Evolutionary conservation across 2,797 vertebrate species (phyloP), one percentile per base, ranked within the genome.

Genomic region (Miopithecus talapoin): DNA sequence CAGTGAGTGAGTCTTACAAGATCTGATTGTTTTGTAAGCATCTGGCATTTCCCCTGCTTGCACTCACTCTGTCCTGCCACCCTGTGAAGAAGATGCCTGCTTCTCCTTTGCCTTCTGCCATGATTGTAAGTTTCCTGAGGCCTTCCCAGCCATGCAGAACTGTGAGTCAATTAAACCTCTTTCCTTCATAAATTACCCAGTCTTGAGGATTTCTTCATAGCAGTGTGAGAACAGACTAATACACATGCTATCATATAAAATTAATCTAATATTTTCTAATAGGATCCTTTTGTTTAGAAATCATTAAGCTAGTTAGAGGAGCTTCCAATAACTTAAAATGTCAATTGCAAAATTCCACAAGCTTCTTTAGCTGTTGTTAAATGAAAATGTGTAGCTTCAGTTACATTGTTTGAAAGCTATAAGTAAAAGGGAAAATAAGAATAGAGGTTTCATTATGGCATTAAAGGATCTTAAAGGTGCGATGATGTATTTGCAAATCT

Each of bases 361-460:
- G 48, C 28, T 2, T 39, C 21, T 39, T 64, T 11, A 3, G 39
- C 33, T 22, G 39, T 36, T 39, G 83, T 41, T 43, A 16, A 48
- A 1, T 41, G 57, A 48, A 84, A 74, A 68, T 81, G 26, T 17
- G 1, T 2, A 3, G 11, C 14, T 68, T 8, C 46, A 8, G 46
- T n/a, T 75, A 76, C 33, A 0, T 53, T 21, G 21, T 16, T 11
- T 55, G 68, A 76, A 88, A 55, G 8, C 55, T 33, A 3, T 8
- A 39, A 76, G 8, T 22, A 33, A 2, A 10, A 30, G 11, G 19
- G 28, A 28, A 53, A 39, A 57, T 39, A 39, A 3, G 43, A 72
- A 5, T 1, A 53, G 30, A 2, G 9, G 22, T n/a, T 78, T 85
- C 59, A 11, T 48, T 21, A 2, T 1, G 1, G 59, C 5, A 0